phyloP scores from a whole-genome alignment of 2,797 vertebrate genomes.

The Channa striata region DNA sequence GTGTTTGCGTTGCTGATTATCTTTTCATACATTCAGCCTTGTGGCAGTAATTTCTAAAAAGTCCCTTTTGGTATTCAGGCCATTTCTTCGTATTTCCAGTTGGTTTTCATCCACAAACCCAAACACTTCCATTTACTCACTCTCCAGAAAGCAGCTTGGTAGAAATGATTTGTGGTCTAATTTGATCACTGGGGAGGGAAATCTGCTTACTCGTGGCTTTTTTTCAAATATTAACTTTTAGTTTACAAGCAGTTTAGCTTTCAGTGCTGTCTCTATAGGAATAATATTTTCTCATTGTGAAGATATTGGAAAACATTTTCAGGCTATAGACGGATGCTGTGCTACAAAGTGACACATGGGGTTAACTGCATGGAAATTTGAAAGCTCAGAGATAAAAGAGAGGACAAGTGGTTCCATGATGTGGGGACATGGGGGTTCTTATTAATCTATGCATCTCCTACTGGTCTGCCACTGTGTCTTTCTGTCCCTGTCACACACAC shows the following conservation, averaged over 20 bases:
- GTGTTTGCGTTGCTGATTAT: conserved; percentile 44
- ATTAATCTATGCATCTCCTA: conserved; percentile 50
- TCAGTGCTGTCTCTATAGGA: not conserved
- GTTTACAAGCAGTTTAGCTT: not conserved
- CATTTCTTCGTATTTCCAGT: conserved; percentile 28
- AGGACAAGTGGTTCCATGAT: conserved; percentile 43
- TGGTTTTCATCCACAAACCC: not conserved
- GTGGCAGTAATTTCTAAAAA: conserved; percentile 10
- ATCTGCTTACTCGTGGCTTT: not conserved
- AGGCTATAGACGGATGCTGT: not conserved
- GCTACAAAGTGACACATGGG: not conserved
- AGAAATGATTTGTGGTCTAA: conserved; percentile 3
- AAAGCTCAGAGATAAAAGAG: conserved; percentile 35
- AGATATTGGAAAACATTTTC: not conserved
- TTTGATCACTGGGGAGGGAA: not conserved
- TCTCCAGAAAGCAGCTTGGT: conserved; percentile 4
- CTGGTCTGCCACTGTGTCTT: conserved; percentile 38
- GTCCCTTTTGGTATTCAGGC: conserved; percentile 32
- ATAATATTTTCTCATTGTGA: not conserved
- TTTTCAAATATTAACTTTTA: not conserved
- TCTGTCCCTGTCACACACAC: not conserved
- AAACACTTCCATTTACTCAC: not conserved
- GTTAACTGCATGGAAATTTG: conserved; percentile 38
- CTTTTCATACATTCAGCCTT: conserved; percentile 38
- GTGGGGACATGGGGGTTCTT: conserved; percentile 23